Conservation (phyloP, 2,888 invertebrate species). For the Iphiclides podalirius region DNA sequence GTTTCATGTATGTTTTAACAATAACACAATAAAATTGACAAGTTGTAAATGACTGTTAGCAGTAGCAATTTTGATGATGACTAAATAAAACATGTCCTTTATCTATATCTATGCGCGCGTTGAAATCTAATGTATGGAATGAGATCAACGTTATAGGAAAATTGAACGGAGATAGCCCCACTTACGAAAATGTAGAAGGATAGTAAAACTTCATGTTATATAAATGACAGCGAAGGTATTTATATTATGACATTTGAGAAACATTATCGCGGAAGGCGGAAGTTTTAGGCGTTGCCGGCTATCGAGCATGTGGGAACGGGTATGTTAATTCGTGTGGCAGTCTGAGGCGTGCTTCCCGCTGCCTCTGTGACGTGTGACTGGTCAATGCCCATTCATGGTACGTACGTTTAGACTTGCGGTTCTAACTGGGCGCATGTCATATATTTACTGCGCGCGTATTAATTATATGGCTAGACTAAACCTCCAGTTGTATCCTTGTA, state of each 20-base stretch:
- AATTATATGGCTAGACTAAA: neutral
- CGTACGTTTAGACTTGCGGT: slow-evolving; percentile 13
- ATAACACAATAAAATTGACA: slow-evolving; percentile 1
- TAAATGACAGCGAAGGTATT: slow-evolving; percentile 7
- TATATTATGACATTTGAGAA: slow-evolving; percentile 22
- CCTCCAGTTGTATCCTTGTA: slow-evolving; percentile 1
- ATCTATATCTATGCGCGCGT: neutral
- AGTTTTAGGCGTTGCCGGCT: slow-evolving; percentile 47
- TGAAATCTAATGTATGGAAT: slow-evolving; percentile 15
- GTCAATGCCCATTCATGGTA: slow-evolving; percentile 32
- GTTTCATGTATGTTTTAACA: slow-evolving; percentile 14
- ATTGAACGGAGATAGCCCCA: too few relatives aligned
- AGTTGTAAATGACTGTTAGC: neutral
- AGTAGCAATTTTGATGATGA: neutral
- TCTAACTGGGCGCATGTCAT: slow-evolving; percentile 4
- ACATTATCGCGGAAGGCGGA: slow-evolving; percentile 58
- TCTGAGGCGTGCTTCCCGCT: slow-evolving; percentile 41
- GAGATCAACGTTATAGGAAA: too few relatives aligned
- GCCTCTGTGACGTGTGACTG: slow-evolving; percentile 35
- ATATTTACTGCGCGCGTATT: slow-evolving; percentile 2
- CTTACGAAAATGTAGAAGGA: too few relatives aligned
- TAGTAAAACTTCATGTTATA: neutral
- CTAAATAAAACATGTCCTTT: too few relatives aligned
- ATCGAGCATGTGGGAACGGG: slow-evolving; percentile 35
- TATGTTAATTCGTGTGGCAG: slow-evolving; percentile 37